Evolutionary conservation across 2,113 vertebrate species (phyloP).

Genomic region (Sarotherodon lohbergeri): DNA sequence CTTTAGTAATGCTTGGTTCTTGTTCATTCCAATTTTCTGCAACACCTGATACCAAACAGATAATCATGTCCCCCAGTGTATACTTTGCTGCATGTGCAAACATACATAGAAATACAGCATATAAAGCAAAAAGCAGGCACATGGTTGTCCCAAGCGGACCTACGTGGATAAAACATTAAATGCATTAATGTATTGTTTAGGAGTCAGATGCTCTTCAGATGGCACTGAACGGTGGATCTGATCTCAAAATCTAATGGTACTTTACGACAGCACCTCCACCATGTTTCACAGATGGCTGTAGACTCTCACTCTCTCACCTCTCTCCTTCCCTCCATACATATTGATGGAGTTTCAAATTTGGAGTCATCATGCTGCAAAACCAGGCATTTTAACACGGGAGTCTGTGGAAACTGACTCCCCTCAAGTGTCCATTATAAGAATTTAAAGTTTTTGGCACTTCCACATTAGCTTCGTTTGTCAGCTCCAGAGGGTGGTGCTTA

Average conservation of each 20-base stretch:
- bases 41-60: background rate
- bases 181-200: background rate
- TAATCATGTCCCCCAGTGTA: background rate
- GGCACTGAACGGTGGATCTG: background rate
- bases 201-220: background rate
- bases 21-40: background rate
- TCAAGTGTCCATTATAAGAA: background rate
- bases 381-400: background rate
- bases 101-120: background rate
- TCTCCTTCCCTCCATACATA: background rate
- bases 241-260: background rate
- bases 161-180: background rate
- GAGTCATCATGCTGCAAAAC: background rate
- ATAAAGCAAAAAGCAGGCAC: background rate
- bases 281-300: background rate
- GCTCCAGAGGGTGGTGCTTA: accelerated
- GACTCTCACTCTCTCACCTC: background rate
- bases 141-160: accelerated
- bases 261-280: background rate
- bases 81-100: background rate
- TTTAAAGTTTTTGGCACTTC: background rate
- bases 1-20: background rate
- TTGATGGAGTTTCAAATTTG: background rate
- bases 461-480: background rate
- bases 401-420: background rate